Conservation (phyloP, 2,113 vertebrate genomes). For the Benitochromis conjunctus region DNA sequence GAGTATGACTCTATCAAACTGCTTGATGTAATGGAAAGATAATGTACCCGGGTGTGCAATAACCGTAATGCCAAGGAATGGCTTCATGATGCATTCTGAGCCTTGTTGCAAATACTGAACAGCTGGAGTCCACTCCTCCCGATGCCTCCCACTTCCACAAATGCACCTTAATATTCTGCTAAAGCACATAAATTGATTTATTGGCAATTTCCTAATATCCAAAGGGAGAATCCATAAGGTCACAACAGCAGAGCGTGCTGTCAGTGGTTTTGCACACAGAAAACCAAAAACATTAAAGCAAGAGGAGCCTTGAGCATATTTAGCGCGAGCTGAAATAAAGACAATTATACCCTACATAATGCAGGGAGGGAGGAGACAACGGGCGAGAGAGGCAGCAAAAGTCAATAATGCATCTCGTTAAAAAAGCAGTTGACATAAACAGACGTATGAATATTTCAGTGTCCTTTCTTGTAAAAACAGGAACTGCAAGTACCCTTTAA, state of each 20-base stretch:
- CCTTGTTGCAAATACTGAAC: slow-evolving; percentile 45
- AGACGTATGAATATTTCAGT: slow-evolving; percentile 23
- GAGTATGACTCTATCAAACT: slow-evolving; percentile 55
- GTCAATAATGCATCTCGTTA: not conserved
- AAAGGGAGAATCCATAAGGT: slow-evolving; percentile 10
- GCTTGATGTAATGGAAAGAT: slow-evolving; percentile 60
- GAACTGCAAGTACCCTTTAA: slow-evolving; percentile 21
- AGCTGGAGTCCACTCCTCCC: slow-evolving; percentile 32
- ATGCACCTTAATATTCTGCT: slow-evolving; percentile 40
- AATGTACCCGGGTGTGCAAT: slow-evolving; percentile 62
- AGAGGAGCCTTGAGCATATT: not conserved
- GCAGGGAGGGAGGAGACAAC: not conserved
- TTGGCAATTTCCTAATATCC: slow-evolving; percentile 15
- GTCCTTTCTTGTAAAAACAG: not conserved
- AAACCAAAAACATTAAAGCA: not conserved
- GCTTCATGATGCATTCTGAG: slow-evolving; percentile 37
- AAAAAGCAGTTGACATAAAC: slow-evolving; percentile 2
- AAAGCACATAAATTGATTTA: slow-evolving; percentile 41
- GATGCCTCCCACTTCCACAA: slow-evolving; percentile 43
- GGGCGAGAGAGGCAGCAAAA: not conserved
- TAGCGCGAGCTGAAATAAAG: not conserved
- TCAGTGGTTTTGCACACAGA: not conserved
- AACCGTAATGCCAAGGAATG: slow-evolving; percentile 49
- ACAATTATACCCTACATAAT: not conserved
- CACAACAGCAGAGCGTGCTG: not conserved